Evolutionary conservation across 2,888 invertebrate species (phyloP).

Genomic region (Pocota personata): DNA sequence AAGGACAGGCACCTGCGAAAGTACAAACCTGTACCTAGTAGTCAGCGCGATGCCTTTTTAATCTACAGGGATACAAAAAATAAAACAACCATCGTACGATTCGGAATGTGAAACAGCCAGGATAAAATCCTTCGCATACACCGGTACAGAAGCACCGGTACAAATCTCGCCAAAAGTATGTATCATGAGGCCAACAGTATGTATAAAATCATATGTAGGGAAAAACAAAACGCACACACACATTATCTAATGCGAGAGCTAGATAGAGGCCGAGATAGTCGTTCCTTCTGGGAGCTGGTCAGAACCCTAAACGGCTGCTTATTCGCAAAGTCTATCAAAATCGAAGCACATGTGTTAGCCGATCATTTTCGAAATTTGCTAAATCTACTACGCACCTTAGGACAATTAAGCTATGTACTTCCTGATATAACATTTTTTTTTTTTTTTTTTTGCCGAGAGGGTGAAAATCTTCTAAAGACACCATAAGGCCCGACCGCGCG

Average conservation of each 20-base stretch:
- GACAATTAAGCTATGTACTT: too few relatives aligned
- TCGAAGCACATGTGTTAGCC: background rate
- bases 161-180: too few relatives aligned
- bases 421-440: too few relatives aligned
- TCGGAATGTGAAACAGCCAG: background rate
- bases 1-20: too few relatives aligned
- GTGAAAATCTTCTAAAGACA: too few relatives aligned
- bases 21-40: too few relatives aligned
- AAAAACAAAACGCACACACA: background rate
- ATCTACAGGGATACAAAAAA: background rate
- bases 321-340: background rate
- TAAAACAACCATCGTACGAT: background rate
- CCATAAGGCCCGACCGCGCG: too few relatives aligned
- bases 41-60: background rate
- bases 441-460: too few relatives aligned
- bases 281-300: background rate
- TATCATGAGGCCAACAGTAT: background rate
- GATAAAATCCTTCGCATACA: background rate
- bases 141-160: too few relatives aligned
- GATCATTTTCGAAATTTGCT: too few relatives aligned
- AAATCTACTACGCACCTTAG: too few relatives aligned
- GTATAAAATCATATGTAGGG: background rate
- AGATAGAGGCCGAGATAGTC: background rate
- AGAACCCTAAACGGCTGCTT: background rate
- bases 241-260: background rate